These are phyloP conservation scores for Macquaria ambigua DNA, from an alignment of 2,113 vertebrate species.

Conservation along the genomic window DNA sequence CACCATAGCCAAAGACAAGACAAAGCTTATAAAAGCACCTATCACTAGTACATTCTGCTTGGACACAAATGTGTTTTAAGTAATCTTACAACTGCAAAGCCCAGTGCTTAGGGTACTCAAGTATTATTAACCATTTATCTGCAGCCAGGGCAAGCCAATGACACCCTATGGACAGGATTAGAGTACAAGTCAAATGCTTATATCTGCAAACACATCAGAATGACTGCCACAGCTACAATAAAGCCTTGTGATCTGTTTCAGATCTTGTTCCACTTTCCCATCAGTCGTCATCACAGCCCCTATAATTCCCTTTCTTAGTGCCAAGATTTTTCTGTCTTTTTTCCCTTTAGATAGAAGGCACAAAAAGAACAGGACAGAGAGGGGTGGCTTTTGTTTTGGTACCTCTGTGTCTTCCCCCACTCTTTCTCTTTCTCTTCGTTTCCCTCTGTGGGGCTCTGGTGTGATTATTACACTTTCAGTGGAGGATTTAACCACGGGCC, in stretches of 20 bases:
- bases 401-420: slow-evolving; percentile 74
- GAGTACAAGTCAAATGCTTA: slow-evolving; percentile 59
- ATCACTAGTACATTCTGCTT: slow-evolving; percentile 10
- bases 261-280: slow-evolving; percentile 78
- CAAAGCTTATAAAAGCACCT: slow-evolving; percentile 4
- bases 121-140: slow-evolving; percentile 66
- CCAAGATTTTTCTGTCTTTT: slow-evolving; percentile 63
- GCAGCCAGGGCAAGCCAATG: slow-evolving; percentile 37
- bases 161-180: slow-evolving; percentile 75
- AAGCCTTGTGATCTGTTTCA: slow-evolving; percentile 78
- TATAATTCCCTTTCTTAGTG: slow-evolving; percentile 76
- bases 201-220: slow-evolving; percentile 79
- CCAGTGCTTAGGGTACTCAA: slow-evolving; percentile 49
- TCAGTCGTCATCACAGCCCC: slow-evolving; percentile 74
- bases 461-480: slow-evolving; percentile 90
- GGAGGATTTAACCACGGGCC: slow-evolving; percentile 89
- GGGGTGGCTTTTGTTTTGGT: slow-evolving; percentile 85
- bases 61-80: slow-evolving; percentile 37
- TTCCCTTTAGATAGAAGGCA: slow-evolving; percentile 63
- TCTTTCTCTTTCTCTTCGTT: slow-evolving; percentile 60
- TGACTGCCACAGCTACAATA: slow-evolving; percentile 68
- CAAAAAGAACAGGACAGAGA: slow-evolving; percentile 83
- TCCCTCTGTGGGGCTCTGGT: slow-evolving; percentile 82
- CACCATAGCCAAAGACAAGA: slow-evolving; percentile 17
- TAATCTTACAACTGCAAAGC: slow-evolving; percentile 46